A percentile compares a stretch with the other conserved stretches of the same genome.
phyloP scores from a whole-genome alignment of 2,888 invertebrate genomes.

The Furcula furcula region DNA sequence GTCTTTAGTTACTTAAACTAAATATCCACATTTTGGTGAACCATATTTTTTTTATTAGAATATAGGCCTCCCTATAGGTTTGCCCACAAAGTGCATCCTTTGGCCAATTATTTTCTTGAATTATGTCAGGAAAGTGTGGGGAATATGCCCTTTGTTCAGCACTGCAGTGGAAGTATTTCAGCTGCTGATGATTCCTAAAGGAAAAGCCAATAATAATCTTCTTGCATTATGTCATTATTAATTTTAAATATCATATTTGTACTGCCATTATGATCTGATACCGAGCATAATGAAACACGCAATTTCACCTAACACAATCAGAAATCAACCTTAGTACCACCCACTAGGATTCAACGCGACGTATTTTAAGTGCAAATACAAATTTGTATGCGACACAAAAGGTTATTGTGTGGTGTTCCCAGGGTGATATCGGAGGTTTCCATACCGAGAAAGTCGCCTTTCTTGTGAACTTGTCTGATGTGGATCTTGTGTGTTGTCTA shows the following conservation, averaged over 20 bases:
- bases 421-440: slow-evolving; percentile 43
- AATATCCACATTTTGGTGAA: too few relatives aligned
- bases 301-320: background rate
- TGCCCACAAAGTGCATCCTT: too few relatives aligned
- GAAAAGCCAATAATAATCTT: too few relatives aligned
- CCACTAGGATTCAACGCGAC: background rate
- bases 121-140: too few relatives aligned
- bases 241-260: slow-evolving; percentile 24
- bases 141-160: too few relatives aligned
- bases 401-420: slow-evolving; percentile 47
- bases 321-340: background rate
- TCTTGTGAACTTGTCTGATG: slow-evolving; percentile 36
- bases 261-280: slow-evolving; percentile 18
- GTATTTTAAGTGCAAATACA: slow-evolving; percentile 7
- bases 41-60: too few relatives aligned
- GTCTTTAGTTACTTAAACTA: too few relatives aligned
- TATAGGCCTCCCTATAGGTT: too few relatives aligned
- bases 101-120: too few relatives aligned
- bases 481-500: slow-evolving; percentile 25
- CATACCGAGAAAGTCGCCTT: slow-evolving; percentile 47
- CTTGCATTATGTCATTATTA: too few relatives aligned
- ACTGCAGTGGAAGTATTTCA: too few relatives aligned
- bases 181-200: too few relatives aligned
- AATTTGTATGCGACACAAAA: slow-evolving; percentile 31
- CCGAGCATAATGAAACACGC: slow-evolving; percentile 8